Evolutionary conservation across 1,140 invertebrate species (phyloP).

Genomic region (Acromyrmex heyeri): DNA sequence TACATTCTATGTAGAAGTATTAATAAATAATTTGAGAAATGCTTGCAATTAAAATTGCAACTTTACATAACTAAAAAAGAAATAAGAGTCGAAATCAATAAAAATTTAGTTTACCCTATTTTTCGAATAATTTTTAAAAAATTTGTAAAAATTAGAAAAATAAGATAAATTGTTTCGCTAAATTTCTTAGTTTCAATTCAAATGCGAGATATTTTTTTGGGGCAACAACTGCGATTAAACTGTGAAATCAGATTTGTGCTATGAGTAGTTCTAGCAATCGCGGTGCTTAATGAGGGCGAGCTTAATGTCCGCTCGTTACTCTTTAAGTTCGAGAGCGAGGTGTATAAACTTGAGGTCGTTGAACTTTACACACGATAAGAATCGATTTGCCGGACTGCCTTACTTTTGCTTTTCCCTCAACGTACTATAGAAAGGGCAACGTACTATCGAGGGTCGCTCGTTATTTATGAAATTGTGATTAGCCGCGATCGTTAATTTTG

Average conservation of each 20-base stretch:
- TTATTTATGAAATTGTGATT: slow-evolving; percentile 19
- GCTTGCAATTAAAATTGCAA: not conserved
- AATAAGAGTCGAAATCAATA: not conserved
- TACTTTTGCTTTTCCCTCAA: slow-evolving; percentile 67
- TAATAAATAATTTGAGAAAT: not conserved
- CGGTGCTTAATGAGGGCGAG: not conserved
- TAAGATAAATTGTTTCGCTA: not conserved
- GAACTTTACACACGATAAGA: slow-evolving; percentile 66
- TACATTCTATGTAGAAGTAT: not conserved
- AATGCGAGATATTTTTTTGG: not conserved
- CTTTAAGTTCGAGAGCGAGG: slow-evolving; percentile 42
- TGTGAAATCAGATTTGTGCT: not conserved
- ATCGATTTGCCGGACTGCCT: slow-evolving; percentile 74
- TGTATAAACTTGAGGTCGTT: slow-evolving; percentile 59
- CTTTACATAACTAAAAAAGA: slow-evolving; percentile 7
- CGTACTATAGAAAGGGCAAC: slow-evolving; percentile 12
- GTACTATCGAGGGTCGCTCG: slow-evolving; percentile 10
- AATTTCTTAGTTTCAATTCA: not conserved
- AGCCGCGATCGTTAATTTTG: slow-evolving; percentile 21
- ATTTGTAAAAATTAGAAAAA: not conserved
- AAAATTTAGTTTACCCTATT: not conserved
- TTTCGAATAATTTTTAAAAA: not conserved
- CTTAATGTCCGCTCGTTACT: not conserved
- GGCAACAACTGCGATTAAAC: slow-evolving; percentile 4
- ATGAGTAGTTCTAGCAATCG: not conserved